Base-by-base conservation (phyloP, 2,888 invertebrate genomes). In the Petrophora chlorosata region DNA sequence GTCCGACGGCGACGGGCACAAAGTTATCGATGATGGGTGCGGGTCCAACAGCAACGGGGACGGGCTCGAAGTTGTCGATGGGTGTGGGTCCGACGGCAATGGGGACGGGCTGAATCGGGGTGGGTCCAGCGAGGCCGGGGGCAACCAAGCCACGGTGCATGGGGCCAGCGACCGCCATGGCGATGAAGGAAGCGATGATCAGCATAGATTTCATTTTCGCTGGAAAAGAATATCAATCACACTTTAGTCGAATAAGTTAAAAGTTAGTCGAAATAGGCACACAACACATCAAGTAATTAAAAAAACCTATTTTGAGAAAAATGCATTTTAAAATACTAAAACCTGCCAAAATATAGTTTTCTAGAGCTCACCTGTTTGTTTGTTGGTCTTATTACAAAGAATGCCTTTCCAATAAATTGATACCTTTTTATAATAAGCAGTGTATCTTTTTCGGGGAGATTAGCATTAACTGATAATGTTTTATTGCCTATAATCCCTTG, bases 141-240 rank as follows among this genome's bases (percentile, higher is more conserved):
- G 41, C 12, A 13, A 61, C 48, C 40, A 59, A 42, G 29, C 44
- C 51, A 13, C 54, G 53, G 40, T 63, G 57, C 26, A 57, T 22
- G 23, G 75, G 75, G 59, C 64, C 59, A 26, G 73, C 75, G 3
- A 68, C 50, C 30, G 71, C 73, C 61, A 75, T 52, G 19, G 69
- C 67, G 56, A 76, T 55, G 41, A 67, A 45, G 36, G 69, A 59
- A 38, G 73, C 71, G 34, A 69, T 63, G 35, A 74, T 61, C 43
- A 76, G 51, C 60, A 76, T 60, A 49, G 59, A 65, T 40, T 71
- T 70, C 76, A 76, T 76, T 29, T 48, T 63, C 32, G 52, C 70
- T 67, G 54, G 2, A 59, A 56, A 15, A 32, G 29, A 43, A 26
- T 7, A 13, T 25, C 1, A 14, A 14, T 15, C 2, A 22, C 8